Evolutionary conservation across 2,797 vertebrate species (phyloP).

Genomic region (Malurus splendens): DNA sequence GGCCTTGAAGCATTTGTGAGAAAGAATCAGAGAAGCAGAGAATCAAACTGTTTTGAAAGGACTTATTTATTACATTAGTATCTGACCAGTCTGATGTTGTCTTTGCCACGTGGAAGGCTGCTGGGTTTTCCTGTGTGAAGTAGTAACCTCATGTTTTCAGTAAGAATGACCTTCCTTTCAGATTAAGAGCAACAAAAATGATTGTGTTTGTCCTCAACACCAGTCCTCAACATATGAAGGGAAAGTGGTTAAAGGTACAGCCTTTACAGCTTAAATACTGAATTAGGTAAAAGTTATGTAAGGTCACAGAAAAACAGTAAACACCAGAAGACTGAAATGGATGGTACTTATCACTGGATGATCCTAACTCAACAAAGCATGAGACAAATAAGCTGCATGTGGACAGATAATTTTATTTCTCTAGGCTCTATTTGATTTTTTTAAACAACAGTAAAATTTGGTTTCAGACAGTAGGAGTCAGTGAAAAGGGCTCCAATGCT

Average conservation of each 20-base stretch:
- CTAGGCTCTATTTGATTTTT: neutral
- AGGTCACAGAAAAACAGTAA: neutral
- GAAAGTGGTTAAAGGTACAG: neutral
- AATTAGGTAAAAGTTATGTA: neutral
- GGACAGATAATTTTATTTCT: neutral
- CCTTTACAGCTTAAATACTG: neutral
- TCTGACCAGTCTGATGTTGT: neutral
- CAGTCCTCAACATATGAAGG: neutral
- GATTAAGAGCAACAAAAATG: neutral
- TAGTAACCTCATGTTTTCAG: neutral
- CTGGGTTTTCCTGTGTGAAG: neutral
- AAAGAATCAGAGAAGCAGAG: neutral
- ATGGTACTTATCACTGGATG: neutral
- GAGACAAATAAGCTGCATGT: neutral
- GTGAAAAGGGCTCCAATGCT: neutral
- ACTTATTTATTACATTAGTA: neutral
- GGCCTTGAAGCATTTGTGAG: neutral
- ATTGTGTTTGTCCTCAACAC: neutral
- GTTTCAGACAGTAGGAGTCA: neutral
- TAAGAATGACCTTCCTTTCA: neutral
- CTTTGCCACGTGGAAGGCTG: neutral
- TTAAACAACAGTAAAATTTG: neutral
- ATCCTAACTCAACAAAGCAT: neutral
- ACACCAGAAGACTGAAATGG: neutral
- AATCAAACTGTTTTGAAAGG: neutral